These are phyloP conservation scores for Adelphocoris suturalis DNA, from an alignment of 2,888 invertebrate species.

Conservation along the genomic window DNA sequence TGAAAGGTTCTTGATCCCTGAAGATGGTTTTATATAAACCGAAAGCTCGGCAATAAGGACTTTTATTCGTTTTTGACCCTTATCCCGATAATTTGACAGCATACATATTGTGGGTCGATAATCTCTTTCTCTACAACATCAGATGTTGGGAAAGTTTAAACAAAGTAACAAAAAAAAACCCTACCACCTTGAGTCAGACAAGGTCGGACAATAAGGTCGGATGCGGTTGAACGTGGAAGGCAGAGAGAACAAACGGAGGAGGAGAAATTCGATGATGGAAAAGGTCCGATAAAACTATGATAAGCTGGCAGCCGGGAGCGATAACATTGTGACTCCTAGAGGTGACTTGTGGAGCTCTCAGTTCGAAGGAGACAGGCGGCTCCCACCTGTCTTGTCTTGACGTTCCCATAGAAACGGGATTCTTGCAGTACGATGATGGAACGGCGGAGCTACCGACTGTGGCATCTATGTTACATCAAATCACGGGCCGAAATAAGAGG, in stretches of 20 bases:
- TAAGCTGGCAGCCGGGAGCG: slow-evolving; percentile 17
- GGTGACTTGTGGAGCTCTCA: not conserved
- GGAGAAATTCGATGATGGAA: not conserved
- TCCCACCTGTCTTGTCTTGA: not conserved
- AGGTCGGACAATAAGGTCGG: not conserved
- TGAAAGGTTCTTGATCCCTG: no score
- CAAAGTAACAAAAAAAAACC: no score
- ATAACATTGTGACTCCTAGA: slow-evolving; percentile 22
- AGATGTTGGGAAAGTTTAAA: no score
- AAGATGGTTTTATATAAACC: no score
- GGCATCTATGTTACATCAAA: no score
- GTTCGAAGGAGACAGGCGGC: slow-evolving; percentile 24
- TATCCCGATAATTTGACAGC: no score
- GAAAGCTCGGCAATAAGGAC: no score
- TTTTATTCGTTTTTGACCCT: no score
- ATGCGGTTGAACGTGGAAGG: not conserved
- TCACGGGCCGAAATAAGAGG: no score
- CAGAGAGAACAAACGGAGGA: not conserved
- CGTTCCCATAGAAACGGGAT: not conserved
- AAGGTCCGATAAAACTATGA: not conserved
- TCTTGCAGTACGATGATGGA: not conserved
- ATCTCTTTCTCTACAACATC: no score
- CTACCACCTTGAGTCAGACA: not conserved
- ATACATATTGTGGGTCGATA: no score
- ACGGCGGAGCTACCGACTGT: not conserved